These are phyloP conservation scores for Portunus trituberculatus DNA, from an alignment of 1,140 invertebrate species.

Conservation along the genomic window DNA sequence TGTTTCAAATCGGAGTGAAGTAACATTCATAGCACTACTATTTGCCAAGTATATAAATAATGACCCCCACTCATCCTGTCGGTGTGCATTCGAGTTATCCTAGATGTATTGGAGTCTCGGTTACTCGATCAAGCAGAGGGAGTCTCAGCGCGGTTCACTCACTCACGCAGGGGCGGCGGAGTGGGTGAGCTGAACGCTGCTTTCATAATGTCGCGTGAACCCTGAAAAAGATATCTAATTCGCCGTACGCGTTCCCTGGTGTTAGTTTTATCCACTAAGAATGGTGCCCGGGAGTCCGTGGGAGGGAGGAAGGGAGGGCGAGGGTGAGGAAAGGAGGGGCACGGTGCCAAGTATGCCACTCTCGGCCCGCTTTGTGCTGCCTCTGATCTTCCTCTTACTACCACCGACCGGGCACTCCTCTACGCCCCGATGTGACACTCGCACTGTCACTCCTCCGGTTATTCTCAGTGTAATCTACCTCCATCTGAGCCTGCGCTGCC, in stretches of 20 bases:
- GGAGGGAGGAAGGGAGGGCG: neutral
- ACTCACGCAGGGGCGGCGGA: too few relatives aligned
- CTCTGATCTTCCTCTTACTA: neutral
- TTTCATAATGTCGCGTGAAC: neutral
- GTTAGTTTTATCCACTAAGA: neutral
- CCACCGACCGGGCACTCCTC: neutral
- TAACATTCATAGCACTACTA: neutral
- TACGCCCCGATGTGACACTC: neutral
- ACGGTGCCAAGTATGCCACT: conserved; percentile 56
- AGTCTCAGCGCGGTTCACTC: neutral
- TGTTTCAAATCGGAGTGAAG: neutral
- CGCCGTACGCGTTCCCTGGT: neutral
- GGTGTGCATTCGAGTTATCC: neutral
- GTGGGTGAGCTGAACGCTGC: too few relatives aligned
- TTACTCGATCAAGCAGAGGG: neutral
- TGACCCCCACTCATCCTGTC: neutral
- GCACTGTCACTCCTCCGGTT: neutral
- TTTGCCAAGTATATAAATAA: neutral
- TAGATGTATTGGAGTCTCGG: neutral
- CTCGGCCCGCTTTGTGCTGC: neutral
- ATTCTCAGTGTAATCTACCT: neutral
- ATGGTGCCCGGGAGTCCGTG: neutral
- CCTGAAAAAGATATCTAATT: neutral
- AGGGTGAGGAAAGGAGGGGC: conserved; percentile 33
- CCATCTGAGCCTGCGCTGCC: neutral